These are phyloP conservation scores for honey bee (Apis mellifera) DNA, from an alignment of 1,140 invertebrate genomes.

Conservation along the genomic window DNA sequence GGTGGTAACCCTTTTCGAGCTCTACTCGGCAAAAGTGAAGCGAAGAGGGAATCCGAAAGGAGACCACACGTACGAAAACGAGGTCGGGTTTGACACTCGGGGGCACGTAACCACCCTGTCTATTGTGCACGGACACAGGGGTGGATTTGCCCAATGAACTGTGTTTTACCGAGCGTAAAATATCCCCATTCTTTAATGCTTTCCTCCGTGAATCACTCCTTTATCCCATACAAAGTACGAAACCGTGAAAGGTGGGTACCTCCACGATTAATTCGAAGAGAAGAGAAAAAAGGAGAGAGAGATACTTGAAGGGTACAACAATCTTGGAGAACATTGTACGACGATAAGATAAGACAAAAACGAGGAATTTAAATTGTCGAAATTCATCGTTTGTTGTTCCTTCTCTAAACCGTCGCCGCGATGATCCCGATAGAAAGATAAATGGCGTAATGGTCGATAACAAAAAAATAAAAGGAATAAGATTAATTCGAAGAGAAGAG, in stretches of 20 bases:
- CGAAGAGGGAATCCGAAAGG: constrained; percentile 54
- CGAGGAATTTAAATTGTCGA: background rate
- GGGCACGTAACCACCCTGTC: constrained; percentile 65
- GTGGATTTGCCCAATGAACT: constrained; percentile 65
- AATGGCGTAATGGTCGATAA: constrained; percentile 28
- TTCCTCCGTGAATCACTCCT: constrained; percentile 65
- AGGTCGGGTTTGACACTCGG: constrained; percentile 74
- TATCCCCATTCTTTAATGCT: constrained; percentile 75
- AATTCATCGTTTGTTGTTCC: constrained; percentile 25
- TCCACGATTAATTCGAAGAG: constrained; percentile 19
- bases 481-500: constrained; percentile 25
- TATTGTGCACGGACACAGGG: constrained; percentile 67
- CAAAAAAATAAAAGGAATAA: constrained; percentile 40
- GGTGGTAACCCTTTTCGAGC: constrained; percentile 49
- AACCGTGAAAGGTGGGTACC: constrained; percentile 53
- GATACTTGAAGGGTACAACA: too few species aligned
- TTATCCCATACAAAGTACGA: constrained; percentile 64
- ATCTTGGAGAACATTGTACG: too few species aligned
- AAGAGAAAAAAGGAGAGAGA: constrained; percentile 15
- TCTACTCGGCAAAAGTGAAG: constrained; percentile 52
- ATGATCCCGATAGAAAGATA: constrained; percentile 19
- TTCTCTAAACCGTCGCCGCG: background rate
- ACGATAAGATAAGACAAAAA: too few species aligned
- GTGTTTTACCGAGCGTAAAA: constrained; percentile 79
- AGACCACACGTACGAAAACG: constrained; percentile 69